These are phyloP conservation scores for Monopis laevigella DNA, from an alignment of 2,888 invertebrate species.

Conservation along the genomic window DNA sequence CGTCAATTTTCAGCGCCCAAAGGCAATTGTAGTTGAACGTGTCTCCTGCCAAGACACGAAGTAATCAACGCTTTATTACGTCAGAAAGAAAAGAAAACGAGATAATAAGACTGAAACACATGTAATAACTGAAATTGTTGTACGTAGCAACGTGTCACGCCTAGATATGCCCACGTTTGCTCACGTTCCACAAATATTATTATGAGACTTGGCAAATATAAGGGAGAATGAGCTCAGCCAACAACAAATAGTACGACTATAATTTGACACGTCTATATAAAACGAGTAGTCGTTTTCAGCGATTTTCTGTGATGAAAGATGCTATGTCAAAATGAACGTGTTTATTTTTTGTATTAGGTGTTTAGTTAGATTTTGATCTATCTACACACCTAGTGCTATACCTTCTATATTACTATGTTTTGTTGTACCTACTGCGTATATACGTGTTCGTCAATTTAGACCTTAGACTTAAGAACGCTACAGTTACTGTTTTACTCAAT, in stretches of 20 bases:
- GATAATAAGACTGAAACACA: slow-evolving; percentile 49
- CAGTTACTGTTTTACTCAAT: too few relatives aligned
- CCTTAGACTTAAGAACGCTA: too few relatives aligned
- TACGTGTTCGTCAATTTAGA: too few relatives aligned
- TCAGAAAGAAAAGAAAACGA: slow-evolving; percentile 47
- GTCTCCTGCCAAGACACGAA: slow-evolving; percentile 17
- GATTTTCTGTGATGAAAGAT: slow-evolving; percentile 39
- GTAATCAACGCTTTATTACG: slow-evolving; percentile 60
- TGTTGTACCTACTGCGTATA: too few relatives aligned
- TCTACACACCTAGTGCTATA: too few relatives aligned
- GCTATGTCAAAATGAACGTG: slow-evolving; percentile 52
- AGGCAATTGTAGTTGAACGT: slow-evolving; percentile 30
- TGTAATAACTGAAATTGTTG: slow-evolving; percentile 53
- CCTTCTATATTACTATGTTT: too few relatives aligned
- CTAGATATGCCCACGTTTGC: slow-evolving; percentile 41
- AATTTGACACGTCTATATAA: slow-evolving; percentile 47
- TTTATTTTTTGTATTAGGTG: slow-evolving; percentile 29
- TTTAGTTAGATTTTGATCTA: slow-evolving; percentile 4
- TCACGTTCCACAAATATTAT: slow-evolving; percentile 66
- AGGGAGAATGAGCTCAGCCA: slow-evolving; percentile 38
- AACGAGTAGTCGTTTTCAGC: slow-evolving; percentile 45
- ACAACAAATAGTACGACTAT: slow-evolving; percentile 50
- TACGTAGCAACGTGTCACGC: slow-evolving; percentile 48
- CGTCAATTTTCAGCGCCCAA: slow-evolving; percentile 30
- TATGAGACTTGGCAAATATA: slow-evolving; percentile 53